Evolutionary conservation across 2,113 vertebrate genomes (phyloP).

Genomic region (Arizona elegans): DNA sequence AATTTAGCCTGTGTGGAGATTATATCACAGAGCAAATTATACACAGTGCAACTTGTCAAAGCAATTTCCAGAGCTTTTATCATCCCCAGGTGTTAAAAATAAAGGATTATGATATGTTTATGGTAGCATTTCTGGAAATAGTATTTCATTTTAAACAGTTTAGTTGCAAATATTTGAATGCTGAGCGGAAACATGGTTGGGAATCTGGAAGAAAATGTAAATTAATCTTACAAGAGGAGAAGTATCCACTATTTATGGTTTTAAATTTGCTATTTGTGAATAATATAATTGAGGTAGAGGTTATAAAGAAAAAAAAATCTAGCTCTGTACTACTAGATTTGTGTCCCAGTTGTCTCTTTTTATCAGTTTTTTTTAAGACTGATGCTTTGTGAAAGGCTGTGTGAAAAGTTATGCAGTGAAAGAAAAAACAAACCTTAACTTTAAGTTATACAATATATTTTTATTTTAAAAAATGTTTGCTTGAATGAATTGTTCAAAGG

Average conservation of each 20-base stretch:
- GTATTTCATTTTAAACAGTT: not conserved
- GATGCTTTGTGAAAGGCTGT: not conserved
- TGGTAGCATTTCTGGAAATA: not conserved
- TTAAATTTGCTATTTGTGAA: not conserved
- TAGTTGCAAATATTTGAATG: not conserved
- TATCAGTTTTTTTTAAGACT: not conserved
- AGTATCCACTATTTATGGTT: not conserved
- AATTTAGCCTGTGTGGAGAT: not conserved
- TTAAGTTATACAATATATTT: not conserved
- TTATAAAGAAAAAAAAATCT: not conserved
- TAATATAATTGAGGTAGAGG: not conserved
- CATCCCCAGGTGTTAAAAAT: not conserved
- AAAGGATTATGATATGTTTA: not conserved
- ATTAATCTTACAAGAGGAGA: not conserved
- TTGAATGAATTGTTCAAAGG: not conserved
- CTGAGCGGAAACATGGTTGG: not conserved
- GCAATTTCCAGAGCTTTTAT: not conserved
- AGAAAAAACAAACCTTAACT: too few relatives aligned
- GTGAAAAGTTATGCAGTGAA: too few relatives aligned
- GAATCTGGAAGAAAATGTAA: not conserved
- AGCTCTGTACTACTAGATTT: not conserved
- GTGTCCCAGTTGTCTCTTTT: not conserved
- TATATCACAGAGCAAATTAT: not conserved
- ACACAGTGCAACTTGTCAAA: not conserved
- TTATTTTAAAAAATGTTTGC: not conserved